phyloP scores from a whole-genome alignment of 2,888 invertebrate species.

The Rambutsinella grinnellia region DNA sequence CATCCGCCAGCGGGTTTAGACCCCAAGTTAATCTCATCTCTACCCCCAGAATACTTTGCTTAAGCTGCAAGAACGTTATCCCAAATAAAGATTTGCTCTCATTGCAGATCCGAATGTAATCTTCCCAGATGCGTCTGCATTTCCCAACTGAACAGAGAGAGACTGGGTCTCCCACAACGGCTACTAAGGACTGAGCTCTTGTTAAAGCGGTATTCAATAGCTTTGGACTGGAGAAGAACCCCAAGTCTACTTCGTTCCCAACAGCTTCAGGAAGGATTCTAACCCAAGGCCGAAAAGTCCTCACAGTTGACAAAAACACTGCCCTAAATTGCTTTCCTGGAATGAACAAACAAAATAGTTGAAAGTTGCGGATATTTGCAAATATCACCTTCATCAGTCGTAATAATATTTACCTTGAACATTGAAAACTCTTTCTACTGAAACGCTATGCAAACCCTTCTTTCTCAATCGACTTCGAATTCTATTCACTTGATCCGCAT shows the following conservation, averaged over 20 bases:
- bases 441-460: slow-evolving; percentile 79
- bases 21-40: slow-evolving; percentile 82
- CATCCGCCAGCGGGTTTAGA: slow-evolving; percentile 81
- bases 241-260: slow-evolving; percentile 79
- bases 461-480: slow-evolving; percentile 83
- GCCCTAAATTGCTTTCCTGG: slow-evolving; percentile 86
- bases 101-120: slow-evolving; percentile 80
- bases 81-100: slow-evolving; percentile 80
- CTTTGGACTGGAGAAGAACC: slow-evolving; percentile 85
- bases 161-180: slow-evolving; percentile 87
- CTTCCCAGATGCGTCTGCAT: slow-evolving; percentile 85
- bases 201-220: slow-evolving; percentile 87
- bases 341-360: slow-evolving; percentile 44
- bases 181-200: slow-evolving; percentile 84
- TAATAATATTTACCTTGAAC: slow-evolving; percentile 76
- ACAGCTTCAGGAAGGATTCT: slow-evolving; percentile 69
- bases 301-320: slow-evolving; percentile 83
- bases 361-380: background rate
- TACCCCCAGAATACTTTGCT: slow-evolving; percentile 79
- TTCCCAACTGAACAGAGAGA: slow-evolving; percentile 84
- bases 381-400: background rate
- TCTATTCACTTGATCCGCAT: slow-evolving; percentile 80
- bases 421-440: slow-evolving; percentile 86
- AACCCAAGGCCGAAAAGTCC: slow-evolving; percentile 81
- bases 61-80: slow-evolving; percentile 78